Base-by-base conservation (phyloP, 2,888 invertebrate species). In the Aproaerema taeniolella region DNA sequence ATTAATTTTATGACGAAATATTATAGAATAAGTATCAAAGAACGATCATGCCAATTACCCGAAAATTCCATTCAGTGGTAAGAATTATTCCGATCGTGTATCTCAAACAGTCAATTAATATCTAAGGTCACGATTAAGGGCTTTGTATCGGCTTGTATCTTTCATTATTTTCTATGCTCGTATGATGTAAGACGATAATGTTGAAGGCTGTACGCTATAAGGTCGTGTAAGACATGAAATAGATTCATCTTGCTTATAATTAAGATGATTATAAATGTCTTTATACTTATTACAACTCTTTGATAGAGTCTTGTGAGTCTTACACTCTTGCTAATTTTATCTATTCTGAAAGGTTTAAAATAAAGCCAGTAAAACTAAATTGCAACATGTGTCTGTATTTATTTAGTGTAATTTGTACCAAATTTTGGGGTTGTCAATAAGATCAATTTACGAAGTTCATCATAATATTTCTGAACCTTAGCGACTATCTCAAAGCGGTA, bases 41-140 rank as follows among this genome's bases (percentile, higher is more conserved):
- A 14, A 14, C 11, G 2, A 14, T 14, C 25, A 9, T 39, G 39
- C 39, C 39, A 33, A 39, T 39, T 39, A 39, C 8, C 26, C 6
- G 33, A 39, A 38, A 35, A 35, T 15, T 5, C 15, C 35, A 35
- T 35, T 7, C 28, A 35, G 8, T 35, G 14, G 16, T 35, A 26
- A n/a, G n/a, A n/a, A n/a, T n/a, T n/a, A 28, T 28, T 35, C 35
- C 6, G 9, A 16, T 35, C 35, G 35, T 35, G 35, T 35, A 12
- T 7, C 31, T 17, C 26, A 9, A 12, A 31, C 31, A 31, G 36
- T 52, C 47, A 52, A 56, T 56, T 53, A 35, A 16, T 35, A 28
- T 35, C 7, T 35, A 35, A 35, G 35, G 35, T 35, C 35, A 35
- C 16, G 28, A 58, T 71, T 62, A 70, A 73, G 68, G 70, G 64